phyloP scores from a whole-genome alignment of 2,888 invertebrate species.

The Hybos culiciformis region DNA sequence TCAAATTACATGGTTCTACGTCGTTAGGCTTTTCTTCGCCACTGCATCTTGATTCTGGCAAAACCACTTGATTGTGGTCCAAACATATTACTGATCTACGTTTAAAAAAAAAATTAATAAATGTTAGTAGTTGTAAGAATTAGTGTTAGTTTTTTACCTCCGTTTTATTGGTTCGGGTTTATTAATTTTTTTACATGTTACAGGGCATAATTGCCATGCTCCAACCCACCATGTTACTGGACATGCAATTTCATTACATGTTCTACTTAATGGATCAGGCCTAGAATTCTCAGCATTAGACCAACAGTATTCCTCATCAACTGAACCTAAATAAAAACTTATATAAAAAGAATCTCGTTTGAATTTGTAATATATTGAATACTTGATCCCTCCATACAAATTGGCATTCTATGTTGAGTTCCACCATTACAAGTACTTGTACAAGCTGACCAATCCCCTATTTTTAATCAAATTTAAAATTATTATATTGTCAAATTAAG shows the following conservation, averaged over 20 bases:
- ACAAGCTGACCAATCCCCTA: constrained; percentile 74
- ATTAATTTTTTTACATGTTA: constrained; percentile 41
- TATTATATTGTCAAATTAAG: no score
- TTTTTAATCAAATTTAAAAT: no score
- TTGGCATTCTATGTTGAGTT: constrained; percentile 41
- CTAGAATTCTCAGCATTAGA: constrained; percentile 40
- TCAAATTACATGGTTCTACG: constrained; percentile 53
- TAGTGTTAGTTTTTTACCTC: no score
- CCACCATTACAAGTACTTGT: constrained; percentile 66
- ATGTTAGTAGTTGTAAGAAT: no score
- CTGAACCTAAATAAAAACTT: constrained; percentile 36
- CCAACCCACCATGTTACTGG: constrained; percentile 78
- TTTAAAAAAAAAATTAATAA: no score
- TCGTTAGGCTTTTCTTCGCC: constrained; percentile 49
- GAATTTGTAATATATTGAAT: no score
- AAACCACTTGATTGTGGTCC: constrained; percentile 60
- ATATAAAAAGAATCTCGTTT: not conserved
- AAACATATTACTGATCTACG: constrained; percentile 58
- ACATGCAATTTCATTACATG: constrained; percentile 52
- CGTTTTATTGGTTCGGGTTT: constrained; percentile 45
- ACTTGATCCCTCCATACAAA: no score
- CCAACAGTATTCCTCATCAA: constrained; percentile 47
- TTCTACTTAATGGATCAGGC: constrained; percentile 46
- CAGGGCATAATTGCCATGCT: constrained; percentile 72
- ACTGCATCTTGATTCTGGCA: constrained; percentile 61